These are phyloP conservation scores for Coilia nasus DNA, from an alignment of 2,797 vertebrate genomes.

Conservation along the genomic window DNA sequence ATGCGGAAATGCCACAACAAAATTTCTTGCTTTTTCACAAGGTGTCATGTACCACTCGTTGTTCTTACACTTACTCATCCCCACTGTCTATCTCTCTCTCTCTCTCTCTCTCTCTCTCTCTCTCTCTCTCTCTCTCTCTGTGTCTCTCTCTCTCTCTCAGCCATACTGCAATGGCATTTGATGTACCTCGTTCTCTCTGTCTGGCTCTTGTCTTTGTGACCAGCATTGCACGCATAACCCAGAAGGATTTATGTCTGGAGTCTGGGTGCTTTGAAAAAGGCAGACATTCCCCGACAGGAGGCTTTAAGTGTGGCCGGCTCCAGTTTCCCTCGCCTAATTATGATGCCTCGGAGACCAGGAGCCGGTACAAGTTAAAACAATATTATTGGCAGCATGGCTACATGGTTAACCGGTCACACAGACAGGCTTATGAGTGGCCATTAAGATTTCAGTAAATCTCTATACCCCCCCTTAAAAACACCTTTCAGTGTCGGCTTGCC, in stretches of 20 bases:
- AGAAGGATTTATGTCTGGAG: slow-evolving; percentile 33
- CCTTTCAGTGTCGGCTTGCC: background rate
- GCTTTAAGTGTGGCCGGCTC: slow-evolving; percentile 29
- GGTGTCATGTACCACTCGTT: background rate
- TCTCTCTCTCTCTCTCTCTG: slow-evolving; percentile 10
- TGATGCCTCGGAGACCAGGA: slow-evolving; percentile 44
- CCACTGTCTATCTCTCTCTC: background rate
- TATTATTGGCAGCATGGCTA: slow-evolving; percentile 40
- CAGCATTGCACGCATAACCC: slow-evolving; percentile 29
- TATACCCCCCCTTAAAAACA: background rate
- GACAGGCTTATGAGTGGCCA: slow-evolving; percentile 4
- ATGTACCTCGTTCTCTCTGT: background rate
- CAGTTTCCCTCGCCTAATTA: slow-evolving; percentile 44
- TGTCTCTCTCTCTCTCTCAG: background rate
- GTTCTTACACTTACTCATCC: background rate
- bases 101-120: background rate
- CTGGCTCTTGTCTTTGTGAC: slow-evolving; percentile 15
- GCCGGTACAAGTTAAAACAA: slow-evolving; percentile 42
- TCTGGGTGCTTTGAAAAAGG: slow-evolving; percentile 36
- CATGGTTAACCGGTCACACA: slow-evolving; percentile 41
- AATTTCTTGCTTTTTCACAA: background rate
- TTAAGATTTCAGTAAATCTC: slow-evolving; percentile 4
- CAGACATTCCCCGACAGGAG: slow-evolving; percentile 38
- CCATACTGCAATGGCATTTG: slow-evolving; percentile 37
- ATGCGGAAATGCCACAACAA: background rate